Percentiles rank a stretch among this genome's conserved stretches.
These are phyloP conservation scores for Pseudanteris insignis DNA, from an alignment of 2,888 invertebrate species.

Conservation along the genomic window DNA sequence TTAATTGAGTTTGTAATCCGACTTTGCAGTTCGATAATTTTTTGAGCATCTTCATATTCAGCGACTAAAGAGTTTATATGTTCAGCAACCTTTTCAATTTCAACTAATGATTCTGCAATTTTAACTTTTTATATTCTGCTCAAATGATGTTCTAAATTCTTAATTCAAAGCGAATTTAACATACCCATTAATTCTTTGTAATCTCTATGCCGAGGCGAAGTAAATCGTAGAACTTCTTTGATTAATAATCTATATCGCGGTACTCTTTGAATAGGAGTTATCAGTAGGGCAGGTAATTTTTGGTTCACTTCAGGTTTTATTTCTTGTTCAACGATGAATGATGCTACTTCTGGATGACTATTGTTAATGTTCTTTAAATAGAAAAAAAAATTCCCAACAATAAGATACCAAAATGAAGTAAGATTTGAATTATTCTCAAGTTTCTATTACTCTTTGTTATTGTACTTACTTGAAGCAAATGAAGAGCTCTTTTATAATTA, in stretches of 20 bases:
- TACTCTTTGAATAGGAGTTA: conserved; percentile 81
- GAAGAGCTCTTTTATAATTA: conserved; percentile 74
- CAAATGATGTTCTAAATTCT: too few species aligned
- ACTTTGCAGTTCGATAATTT: conserved; percentile 75
- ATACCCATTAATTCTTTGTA: conserved; percentile 69
- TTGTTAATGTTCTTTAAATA: conserved; percentile 69
- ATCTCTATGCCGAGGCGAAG: conserved; percentile 70
- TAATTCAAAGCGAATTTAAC: too few species aligned
- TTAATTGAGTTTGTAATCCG: conserved; percentile 72
- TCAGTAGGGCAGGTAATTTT: conserved; percentile 77
- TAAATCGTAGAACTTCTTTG: conserved; percentile 74
- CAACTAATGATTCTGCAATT: conserved; percentile 71
- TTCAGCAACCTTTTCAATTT: conserved; percentile 74
- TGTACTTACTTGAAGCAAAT: conserved; percentile 71
- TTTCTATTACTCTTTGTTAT: neutral
- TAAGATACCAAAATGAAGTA: too few species aligned
- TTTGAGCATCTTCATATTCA: conserved; percentile 78
- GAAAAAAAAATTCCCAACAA: too few species aligned
- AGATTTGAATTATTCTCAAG: neutral
- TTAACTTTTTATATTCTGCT: too few species aligned
- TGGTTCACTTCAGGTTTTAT: conserved; percentile 75
- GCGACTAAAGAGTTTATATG: conserved; percentile 79
- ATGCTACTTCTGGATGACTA: conserved; percentile 69
- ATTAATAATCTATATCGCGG: conserved; percentile 79
- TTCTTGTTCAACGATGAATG: conserved; percentile 74